Evolutionary conservation across 2,113 vertebrate genomes (phyloP).

Genomic region (Poicephalus meyeri): DNA sequence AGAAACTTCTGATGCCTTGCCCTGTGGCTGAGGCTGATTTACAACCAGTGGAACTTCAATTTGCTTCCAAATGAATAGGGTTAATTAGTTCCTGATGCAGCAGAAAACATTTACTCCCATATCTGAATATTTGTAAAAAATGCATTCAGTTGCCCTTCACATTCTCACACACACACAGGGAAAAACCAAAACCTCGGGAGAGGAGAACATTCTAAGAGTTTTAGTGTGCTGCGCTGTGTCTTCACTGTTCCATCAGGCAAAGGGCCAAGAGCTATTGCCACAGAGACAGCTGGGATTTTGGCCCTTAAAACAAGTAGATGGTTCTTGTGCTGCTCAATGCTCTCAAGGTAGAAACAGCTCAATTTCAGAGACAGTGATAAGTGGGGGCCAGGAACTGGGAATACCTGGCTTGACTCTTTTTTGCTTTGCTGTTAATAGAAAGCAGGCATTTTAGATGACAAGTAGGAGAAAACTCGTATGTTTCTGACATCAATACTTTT

Average conservation of each 20-base stretch:
- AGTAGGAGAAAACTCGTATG: too few species aligned
- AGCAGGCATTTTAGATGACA: too few species aligned
- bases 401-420: not conserved
- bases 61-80: constrained; percentile 4
- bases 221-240: not conserved
- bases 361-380: not conserved
- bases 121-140: not conserved
- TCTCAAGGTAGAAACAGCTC: not conserved
- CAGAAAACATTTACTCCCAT: not conserved
- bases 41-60: constrained; percentile 18
- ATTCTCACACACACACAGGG: not conserved
- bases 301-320: not conserved
- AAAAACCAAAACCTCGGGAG: not conserved
- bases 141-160: not conserved
- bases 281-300: not conserved
- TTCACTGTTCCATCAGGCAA: not conserved
- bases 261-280: not conserved
- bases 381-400: not conserved
- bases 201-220: not conserved
- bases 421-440: not conserved
- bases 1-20: not conserved
- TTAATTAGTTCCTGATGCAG: not conserved
- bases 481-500: too few species aligned
- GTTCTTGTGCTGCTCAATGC: not conserved
- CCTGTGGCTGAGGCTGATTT: constrained; percentile 22